phyloP scores from a whole-genome alignment of 92 coral and sea anemone species.

The Blastomussa wellsi region DNA sequence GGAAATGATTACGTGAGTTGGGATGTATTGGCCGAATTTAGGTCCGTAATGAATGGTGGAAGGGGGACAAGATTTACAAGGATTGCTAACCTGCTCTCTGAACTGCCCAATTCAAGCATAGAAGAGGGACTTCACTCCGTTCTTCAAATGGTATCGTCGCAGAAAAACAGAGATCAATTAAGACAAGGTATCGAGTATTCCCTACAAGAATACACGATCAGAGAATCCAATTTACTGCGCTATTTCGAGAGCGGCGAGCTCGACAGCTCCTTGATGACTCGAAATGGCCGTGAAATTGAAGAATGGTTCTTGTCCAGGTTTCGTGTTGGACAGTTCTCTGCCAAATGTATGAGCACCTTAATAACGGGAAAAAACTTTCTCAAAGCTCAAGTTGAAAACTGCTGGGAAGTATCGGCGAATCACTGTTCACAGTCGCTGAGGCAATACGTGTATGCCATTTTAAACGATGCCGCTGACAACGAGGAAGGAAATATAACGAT shows the following conservation, averaged over 20 bases:
- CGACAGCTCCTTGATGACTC: slow-evolving; percentile 43
- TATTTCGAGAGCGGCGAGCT: slow-evolving; percentile 51
- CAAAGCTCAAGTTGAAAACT: slow-evolving; percentile 69
- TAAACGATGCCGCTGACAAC: not conserved
- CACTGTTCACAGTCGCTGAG: slow-evolving; percentile 60
- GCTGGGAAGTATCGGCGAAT: slow-evolving; percentile 63
- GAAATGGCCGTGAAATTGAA: slow-evolving; percentile 42
- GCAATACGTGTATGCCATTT: slow-evolving; percentile 52
- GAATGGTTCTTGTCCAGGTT: slow-evolving; percentile 57
- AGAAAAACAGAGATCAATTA: not conserved
- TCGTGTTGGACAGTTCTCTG: slow-evolving; percentile 70
- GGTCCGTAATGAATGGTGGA: slow-evolving; percentile 36
- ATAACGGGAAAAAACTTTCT: slow-evolving; percentile 57
- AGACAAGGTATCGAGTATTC: slow-evolving; percentile 57
- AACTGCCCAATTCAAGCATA: slow-evolving; percentile 22
- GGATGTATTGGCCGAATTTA: slow-evolving; percentile 54
- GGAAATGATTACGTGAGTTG: slow-evolving; percentile 83
- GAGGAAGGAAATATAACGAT: not conserved
- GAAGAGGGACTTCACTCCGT: slow-evolving; percentile 57
- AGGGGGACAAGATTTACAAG: slow-evolving; percentile 38
- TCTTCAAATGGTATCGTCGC: slow-evolving; percentile 23
- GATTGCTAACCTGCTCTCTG: slow-evolving; percentile 61
- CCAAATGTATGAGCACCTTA: slow-evolving; percentile 47
- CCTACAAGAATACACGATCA: slow-evolving; percentile 65
- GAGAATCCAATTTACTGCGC: slow-evolving; percentile 43